Evolutionary conservation across 2,113 vertebrate genomes (phyloP), one percentile per base, ranked within the genome.

Genomic region (Pangasianodon hypophthalmus): DNA sequence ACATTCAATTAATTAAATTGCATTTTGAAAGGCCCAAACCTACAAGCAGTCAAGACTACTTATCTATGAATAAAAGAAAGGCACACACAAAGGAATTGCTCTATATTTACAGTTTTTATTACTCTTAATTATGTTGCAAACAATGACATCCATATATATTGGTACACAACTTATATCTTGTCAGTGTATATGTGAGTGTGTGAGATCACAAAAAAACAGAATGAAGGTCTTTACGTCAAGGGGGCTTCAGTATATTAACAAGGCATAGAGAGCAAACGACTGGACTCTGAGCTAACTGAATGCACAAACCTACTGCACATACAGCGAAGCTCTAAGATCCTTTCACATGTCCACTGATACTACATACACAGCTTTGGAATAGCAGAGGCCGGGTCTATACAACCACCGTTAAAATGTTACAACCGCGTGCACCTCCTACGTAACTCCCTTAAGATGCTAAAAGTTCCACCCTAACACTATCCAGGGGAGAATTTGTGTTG

Each of bases 71-170:
- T 86, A 91, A 91, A 19, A 24, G 3, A 46, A 88, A 67, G 87
- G 75, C 41, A 26, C 19, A 89, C 48, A 88, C 10, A 85, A 67
- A 50, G 18, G 44, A 1, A 62, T 18, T 79, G n/a, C 50, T 86
- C 87, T 94, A 94, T 96, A 96, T 96, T 95, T 96, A 96, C 95
- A 96, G 94, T 91, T 86, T 92, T 92, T 91, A 91, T 94, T 95
- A 95, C 94, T 96, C 94, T 94, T 96, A 94, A 94, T 96, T 95
- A 96, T 95, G 95, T 94, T 95, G 95, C 95, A 96, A 96, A 96
- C 96, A 96, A 96, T 96, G 94, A 96, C 96, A 96, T 96, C 95
- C 95, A 96, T 95, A 96, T 96, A 96, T 95, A 96, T 94, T 93
- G 95, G 95, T 96, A 96, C 95, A 96, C 95, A 96, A 95, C 92